phyloP scores from a whole-genome alignment of 2,888 invertebrate genomes.

The Zele albiditarsus region DNA sequence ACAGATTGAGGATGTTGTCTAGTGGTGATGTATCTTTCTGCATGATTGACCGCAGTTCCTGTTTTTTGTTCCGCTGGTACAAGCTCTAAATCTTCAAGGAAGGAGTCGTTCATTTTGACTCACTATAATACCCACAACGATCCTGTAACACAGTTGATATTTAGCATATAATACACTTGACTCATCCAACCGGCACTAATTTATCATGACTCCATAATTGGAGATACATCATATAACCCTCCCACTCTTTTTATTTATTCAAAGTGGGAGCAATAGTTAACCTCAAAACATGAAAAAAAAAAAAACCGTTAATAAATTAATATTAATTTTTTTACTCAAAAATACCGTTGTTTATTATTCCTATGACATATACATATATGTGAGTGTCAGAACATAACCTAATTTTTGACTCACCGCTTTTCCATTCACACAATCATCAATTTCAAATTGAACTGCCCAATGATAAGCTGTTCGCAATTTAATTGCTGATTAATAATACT shows the following conservation, averaged over 20 bases:
- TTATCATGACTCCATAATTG: background rate
- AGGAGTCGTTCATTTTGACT: constrained; percentile 64
- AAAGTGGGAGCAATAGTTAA: background rate
- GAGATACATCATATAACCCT: background rate
- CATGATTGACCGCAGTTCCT: constrained; percentile 39
- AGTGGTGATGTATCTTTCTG: constrained; percentile 61
- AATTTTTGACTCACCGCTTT: background rate
- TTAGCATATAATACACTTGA: background rate
- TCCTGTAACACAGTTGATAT: constrained; percentile 9
- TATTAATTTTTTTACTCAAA: no score
- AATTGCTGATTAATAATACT: background rate
- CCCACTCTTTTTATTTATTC: background rate
- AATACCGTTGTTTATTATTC: background rate
- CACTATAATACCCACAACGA: background rate
- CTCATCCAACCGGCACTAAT: background rate
- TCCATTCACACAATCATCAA: background rate
- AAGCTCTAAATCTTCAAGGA: constrained; percentile 64
- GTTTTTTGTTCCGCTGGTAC: constrained; percentile 50
- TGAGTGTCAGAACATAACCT: background rate
- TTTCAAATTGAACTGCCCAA: background rate
- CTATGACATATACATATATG: background rate
- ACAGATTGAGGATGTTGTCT: constrained; percentile 48
- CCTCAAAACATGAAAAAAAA: constrained; percentile 1
- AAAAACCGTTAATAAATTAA: no score
- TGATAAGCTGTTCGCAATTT: background rate